phyloP scores from a whole-genome alignment of 2,797 vertebrate species.

The Alca torda region DNA sequence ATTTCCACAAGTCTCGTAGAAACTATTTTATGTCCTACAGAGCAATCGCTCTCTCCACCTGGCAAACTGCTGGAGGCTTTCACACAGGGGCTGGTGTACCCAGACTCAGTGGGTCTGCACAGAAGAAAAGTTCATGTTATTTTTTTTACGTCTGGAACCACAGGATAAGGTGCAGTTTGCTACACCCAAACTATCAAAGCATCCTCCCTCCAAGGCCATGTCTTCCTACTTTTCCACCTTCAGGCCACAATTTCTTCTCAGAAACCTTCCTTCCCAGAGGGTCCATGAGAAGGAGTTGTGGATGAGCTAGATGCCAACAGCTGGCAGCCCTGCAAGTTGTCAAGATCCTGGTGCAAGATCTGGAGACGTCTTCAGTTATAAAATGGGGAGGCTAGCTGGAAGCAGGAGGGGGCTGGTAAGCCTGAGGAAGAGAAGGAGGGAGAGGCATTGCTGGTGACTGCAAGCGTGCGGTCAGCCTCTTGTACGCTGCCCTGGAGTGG shows the following conservation, averaged over 20 bases:
- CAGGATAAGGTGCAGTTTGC: not conserved
- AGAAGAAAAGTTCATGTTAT: not conserved
- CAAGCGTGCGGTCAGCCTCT: not conserved
- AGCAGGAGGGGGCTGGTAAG: not conserved
- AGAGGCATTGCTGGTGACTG: not conserved
- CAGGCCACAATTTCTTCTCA: fast-evolving
- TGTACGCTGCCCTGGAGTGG: not conserved
- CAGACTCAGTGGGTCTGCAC: not conserved
- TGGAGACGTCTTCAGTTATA: not conserved
- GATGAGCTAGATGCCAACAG: not conserved
- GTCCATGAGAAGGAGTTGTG: not conserved
- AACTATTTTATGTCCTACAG: not conserved
- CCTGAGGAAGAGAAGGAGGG: not conserved
- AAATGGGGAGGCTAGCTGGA: not conserved
- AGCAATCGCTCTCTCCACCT: not conserved
- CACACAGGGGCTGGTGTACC: not conserved
- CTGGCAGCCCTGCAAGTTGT: fast-evolving
- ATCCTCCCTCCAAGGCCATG: not conserved
- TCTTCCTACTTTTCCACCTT: not conserved
- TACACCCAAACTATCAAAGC: not conserved
- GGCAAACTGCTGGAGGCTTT: not conserved
- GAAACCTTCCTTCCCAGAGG: not conserved
- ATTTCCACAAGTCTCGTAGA: not conserved
- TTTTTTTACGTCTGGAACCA: not conserved
- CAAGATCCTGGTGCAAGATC: not conserved